Evolutionary conservation across 2,797 vertebrate species (phyloP), one percentile per base, ranked within the genome.

Genomic region (Gallinago nigripennis): DNA sequence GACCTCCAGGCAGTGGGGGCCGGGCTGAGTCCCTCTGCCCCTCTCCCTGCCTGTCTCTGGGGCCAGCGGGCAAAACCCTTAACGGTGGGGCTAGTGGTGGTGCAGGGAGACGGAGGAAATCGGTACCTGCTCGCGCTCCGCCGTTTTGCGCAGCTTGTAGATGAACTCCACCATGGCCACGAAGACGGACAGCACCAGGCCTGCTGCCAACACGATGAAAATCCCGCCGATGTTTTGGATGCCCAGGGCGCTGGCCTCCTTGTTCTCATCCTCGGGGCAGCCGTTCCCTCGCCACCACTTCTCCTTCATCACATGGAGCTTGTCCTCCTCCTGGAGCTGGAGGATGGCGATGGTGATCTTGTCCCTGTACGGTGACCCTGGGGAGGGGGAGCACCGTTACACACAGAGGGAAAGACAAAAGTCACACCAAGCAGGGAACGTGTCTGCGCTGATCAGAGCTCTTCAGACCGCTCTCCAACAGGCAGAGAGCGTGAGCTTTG

Each of bases 321-420:
- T 99, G 93, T 99, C 99, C 66, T 99, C 99, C 96, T 99, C 99
- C 97, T 99, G 98, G 85, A 99, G 98, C 97, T 99, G 99, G 18
- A 99, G 98, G 94, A 99, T 99, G 78, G 99, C 99, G 11, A 99
- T 99, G 97, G 98, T 99, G 97, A 99, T 99, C 98, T 99, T 99
- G 98, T 99, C 99, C 94, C 99, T 98, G 98, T 99, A 99, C 0
- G 99, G 99, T 12, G 99, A 99, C 80, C 99, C 99, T 99, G 98
- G 68, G 11, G 12, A 28, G 30, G 41, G 56, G 30, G 24, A 30
- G 23, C 56, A 31, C 8, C 0, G 0, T 41, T 19, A 66, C 2
- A 33, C 46, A 56, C n/a, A 15, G 48, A 43, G 37, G 83, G 13
- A 25, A 61, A 31, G 16, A 64, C 12, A 27, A 7, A 16, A 43